Evolutionary conservation across 2,888 invertebrate species (phyloP).

Genomic region (Pterobdella sp.): DNA sequence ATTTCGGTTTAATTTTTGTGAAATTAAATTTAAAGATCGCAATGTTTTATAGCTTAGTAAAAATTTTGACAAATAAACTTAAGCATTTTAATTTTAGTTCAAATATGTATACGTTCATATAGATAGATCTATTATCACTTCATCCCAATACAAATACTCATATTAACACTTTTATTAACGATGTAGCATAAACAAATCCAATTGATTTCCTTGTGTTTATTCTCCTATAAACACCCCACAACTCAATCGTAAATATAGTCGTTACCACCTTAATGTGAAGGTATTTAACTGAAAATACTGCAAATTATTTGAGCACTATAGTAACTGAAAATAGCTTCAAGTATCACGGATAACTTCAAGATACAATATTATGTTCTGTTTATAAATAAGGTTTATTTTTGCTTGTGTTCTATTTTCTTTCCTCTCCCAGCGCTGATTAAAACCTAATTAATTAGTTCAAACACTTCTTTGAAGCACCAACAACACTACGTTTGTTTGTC

Average conservation of each 20-base stretch:
- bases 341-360: too few relatives aligned
- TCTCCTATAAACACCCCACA: not conserved
- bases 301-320: too few relatives aligned
- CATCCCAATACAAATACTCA: not conserved
- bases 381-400: too few relatives aligned
- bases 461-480: not conserved
- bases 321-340: too few relatives aligned
- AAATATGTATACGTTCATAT: not conserved
- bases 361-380: too few relatives aligned
- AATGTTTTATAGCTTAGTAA: too few relatives aligned
- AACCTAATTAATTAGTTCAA: not conserved
- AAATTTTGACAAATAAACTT: too few relatives aligned
- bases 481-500: slow-evolving; percentile 4
- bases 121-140: not conserved
- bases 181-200: not conserved
- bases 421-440: not conserved
- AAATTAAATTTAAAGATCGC: too few relatives aligned
- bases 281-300: too few relatives aligned
- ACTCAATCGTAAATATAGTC: not conserved
- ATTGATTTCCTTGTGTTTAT: slow-evolving; percentile 11
- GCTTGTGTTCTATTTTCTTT: not conserved
- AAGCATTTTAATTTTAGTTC: too few relatives aligned
- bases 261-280: not conserved
- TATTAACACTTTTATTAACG: slow-evolving; percentile 11
- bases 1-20: too few relatives aligned